These are phyloP conservation scores for Cephus sareptanus DNA, from an alignment of 2,888 invertebrate species.

Conservation along the genomic window DNA sequence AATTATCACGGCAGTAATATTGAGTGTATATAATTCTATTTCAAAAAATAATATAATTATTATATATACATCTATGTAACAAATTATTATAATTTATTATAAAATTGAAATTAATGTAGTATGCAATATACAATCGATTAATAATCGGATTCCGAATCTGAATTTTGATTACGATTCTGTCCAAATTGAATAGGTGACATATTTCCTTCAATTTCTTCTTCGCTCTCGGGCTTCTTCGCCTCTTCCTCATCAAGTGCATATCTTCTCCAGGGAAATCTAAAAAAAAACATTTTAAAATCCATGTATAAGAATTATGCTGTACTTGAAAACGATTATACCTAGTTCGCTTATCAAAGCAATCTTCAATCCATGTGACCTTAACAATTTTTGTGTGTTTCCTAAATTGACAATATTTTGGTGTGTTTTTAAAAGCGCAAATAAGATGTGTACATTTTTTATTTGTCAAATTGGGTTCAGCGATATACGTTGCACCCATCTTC, in stretches of 20 bases:
- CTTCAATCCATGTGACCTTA: slow-evolving; percentile 55
- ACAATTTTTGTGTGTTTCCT: slow-evolving; percentile 55
- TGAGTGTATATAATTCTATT: too few relatives aligned
- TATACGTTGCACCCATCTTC: slow-evolving; percentile 59
- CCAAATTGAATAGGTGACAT: slow-evolving; percentile 27
- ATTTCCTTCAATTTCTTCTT: slow-evolving; percentile 54
- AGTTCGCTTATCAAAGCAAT: slow-evolving; percentile 53
- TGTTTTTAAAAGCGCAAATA: slow-evolving; percentile 61
- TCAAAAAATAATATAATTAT: too few relatives aligned
- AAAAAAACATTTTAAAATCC: slow-evolving; percentile 9
- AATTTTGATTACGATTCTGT: too few relatives aligned
- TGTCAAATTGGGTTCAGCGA: slow-evolving; percentile 55
- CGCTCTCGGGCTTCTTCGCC: slow-evolving; percentile 51
- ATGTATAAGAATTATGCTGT: background rate
- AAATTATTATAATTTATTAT: too few relatives aligned
- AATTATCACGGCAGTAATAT: too few relatives aligned
- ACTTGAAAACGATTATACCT: slow-evolving; percentile 39
- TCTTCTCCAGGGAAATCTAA: slow-evolving; percentile 60
- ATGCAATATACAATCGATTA: background rate
- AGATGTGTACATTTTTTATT: slow-evolving; percentile 57
- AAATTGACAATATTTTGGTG: slow-evolving; percentile 58
- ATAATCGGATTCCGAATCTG: slow-evolving; percentile 37
- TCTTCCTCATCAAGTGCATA: slow-evolving; percentile 53
- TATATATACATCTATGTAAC: too few relatives aligned
- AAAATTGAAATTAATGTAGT: background rate